Evolutionary conservation across 2,888 invertebrate species (phyloP), one percentile per base, ranked within the genome.

Genomic region (Clepsis dumicolana): DNA sequence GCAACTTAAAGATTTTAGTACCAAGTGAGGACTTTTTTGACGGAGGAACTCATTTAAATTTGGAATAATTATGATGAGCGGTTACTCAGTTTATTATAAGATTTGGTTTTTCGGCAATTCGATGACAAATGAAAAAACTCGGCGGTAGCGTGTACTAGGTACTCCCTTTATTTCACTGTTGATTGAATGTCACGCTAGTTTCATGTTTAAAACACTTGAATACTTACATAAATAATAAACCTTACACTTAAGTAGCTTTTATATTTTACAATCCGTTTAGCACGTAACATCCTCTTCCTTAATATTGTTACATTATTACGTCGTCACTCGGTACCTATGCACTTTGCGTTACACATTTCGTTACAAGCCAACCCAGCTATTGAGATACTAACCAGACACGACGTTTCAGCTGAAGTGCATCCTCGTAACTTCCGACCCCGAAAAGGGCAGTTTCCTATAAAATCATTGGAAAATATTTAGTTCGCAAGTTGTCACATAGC

Each of bases 391-490:
- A 35, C 18, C 16, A 32, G 10, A 18, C 10, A 29, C 3, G 14
- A 41, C n/a, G 25, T 57, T 24, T 16, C 10, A 41, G 35, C 35
- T 41, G 14, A 48, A 61, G 21, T n/a, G 27, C 29, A 61, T n/a
- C 12, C 10, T 24, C 32, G 18, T 27, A 48, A n/a, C 59, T 16
- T 48, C 21, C 21, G 29, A 48, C 44, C 18, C 4, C 29, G 12
- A 61, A 61, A 48, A 48, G 59, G 59, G 18, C 29, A 27, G 60
- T 29, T 61, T 48, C 60, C 60, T 61, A 48, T 35, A 18, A 61
- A 29, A 48, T 61, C 48, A 27, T 48, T 44, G 60, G 44, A 61
- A 48, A 61, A 48, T 61, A 61, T 61, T 48, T 61, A 48, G 60
- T 61, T 61, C 60, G 21, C 44, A 16, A 48, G 60, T 61, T 61